Evolutionary conservation across 2,113 vertebrate species (phyloP), one percentile per base, ranked within the genome.

Genomic region (Perccottus glenii): DNA sequence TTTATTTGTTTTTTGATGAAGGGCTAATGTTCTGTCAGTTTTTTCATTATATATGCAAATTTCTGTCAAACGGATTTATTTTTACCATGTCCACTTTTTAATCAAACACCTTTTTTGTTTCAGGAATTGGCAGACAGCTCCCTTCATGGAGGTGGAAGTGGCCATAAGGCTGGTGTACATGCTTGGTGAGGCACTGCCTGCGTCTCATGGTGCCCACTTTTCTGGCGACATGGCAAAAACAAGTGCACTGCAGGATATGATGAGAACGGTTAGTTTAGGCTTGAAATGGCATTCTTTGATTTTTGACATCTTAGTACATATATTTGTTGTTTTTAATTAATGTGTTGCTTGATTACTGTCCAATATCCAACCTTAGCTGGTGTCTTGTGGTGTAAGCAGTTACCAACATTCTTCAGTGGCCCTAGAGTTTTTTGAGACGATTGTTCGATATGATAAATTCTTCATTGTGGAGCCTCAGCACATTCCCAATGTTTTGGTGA

Each of bases 71-170:
- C 8, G 19, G 19, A 27, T 40, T 40, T 40, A 40, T 6, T 40
- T 40, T 40, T 8, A 6, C 4, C 38, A 6, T 3, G 5, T 40
- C 38, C 38, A 40, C 5, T 3, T 40, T 40, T 40, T 55, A 14
- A 38, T 6, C 11, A 14, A 5, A 4, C 1, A 16, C 33, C 8
- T 12, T 3, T 7, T 11, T 33, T 4, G 16, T 5, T n/a, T 38
- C 85, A 99, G 98, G 87, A 95, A 85, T 33, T 99, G 98, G 96
- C 97, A 95, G 89, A 91, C 93, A 0, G 89, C 94, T 0, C 70
- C 87, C 4, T 99, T 99, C 90, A 98, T 98, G 96, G 97, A 99
- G 90, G 95, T 99, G 70, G 98, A 99, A 90, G 96, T 99, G 63
- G 94, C 96, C 51, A 93, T 99, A 88, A 83, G 98, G 61, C 85